A percentile compares a stretch with the other conserved stretches of the same genome.
Evolutionary conservation across 2,888 invertebrate genomes (phyloP).

Genomic region (Leucoma salicis): DNA sequence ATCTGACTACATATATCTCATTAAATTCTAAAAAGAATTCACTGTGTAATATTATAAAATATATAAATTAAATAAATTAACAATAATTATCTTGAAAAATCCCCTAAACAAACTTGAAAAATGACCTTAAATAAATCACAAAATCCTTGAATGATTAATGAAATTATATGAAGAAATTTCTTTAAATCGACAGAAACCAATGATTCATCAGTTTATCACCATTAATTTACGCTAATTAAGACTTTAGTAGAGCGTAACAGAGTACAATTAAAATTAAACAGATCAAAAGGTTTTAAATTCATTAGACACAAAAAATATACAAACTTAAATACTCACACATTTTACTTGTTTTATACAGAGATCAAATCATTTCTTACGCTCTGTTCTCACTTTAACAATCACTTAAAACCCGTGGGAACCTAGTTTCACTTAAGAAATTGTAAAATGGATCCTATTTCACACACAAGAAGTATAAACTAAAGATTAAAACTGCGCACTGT

Average conservation of each 20-base stretch:
- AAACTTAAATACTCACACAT: conserved; percentile 65
- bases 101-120: conserved; percentile 4
- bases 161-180: conserved; percentile 48
- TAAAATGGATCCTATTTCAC: conserved; percentile 38
- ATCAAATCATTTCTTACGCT: conserved; percentile 44
- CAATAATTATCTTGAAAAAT: no score
- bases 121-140: conserved; percentile 19
- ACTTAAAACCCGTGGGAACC: conserved; percentile 50
- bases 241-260: conserved; percentile 18
- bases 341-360: conserved; percentile 56
- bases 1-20: no score
- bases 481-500: conserved; percentile 27
- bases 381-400: conserved; percentile 36
- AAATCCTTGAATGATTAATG: conserved; percentile 32
- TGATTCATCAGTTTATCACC: conserved; percentile 48
- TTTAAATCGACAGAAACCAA: conserved; percentile 30
- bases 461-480: conserved; percentile 31
- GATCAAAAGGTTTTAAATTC: conserved; percentile 10
- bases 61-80: no score
- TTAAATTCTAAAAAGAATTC: no score
- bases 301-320: conserved; percentile 11
- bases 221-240: conserved; percentile 18
- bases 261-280: conserved; percentile 8
- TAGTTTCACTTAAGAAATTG: conserved; percentile 54
- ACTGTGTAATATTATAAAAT: no score